phyloP scores from a whole-genome alignment of 2,888 invertebrate genomes.

The Volucella inanis region DNA sequence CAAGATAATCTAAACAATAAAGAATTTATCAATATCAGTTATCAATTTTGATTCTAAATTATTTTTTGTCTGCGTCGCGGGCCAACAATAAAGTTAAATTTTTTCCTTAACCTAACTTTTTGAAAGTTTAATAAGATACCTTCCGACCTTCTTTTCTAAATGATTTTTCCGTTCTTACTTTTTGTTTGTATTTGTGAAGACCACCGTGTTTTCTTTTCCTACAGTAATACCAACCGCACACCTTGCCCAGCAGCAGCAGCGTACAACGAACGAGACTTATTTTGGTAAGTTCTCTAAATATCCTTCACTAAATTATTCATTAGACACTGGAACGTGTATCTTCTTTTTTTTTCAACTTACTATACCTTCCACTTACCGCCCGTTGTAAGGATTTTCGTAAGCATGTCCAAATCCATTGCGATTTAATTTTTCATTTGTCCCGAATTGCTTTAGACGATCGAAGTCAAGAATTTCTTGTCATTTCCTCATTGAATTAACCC shows the following conservation, averaged over 20 bases:
- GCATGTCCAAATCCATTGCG: slow-evolving; percentile 65
- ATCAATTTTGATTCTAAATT: too few species aligned
- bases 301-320: slow-evolving; percentile 64
- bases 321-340: slow-evolving; percentile 49
- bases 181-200: slow-evolving; percentile 1
- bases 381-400: neutral
- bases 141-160: too few species aligned
- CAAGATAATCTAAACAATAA: too few species aligned
- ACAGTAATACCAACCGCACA: slow-evolving; percentile 54
- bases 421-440: slow-evolving; percentile 72
- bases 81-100: too few species aligned
- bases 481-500: slow-evolving; percentile 47
- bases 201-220: slow-evolving; percentile 25
- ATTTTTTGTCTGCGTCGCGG: too few species aligned
- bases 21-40: too few species aligned
- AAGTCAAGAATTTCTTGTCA: slow-evolving; percentile 61
- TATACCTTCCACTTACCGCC: slow-evolving; percentile 18
- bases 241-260: slow-evolving; percentile 5
- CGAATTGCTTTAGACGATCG: slow-evolving; percentile 55
- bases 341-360: slow-evolving; percentile 61
- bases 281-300: slow-evolving; percentile 63
- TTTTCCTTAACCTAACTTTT: too few species aligned
- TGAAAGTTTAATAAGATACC: too few species aligned
- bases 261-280: slow-evolving; percentile 67
- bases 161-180: too few species aligned